These are phyloP conservation scores for Ctenodactylus gundi DNA, from an alignment of 2,113 vertebrate genomes.

Conservation along the genomic window DNA sequence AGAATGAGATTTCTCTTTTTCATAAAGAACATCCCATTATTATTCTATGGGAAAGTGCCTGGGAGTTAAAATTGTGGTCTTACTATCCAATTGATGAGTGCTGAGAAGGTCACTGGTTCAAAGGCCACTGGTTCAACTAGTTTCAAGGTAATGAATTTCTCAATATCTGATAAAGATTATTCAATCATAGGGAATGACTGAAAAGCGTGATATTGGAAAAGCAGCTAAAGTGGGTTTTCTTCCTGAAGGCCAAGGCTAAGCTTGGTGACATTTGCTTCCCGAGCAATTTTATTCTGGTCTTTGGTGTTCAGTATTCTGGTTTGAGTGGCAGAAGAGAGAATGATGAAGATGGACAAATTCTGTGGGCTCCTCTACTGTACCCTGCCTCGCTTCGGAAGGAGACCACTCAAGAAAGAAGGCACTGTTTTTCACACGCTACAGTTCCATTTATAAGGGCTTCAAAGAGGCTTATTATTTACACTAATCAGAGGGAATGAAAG, in stretches of 20 bases:
- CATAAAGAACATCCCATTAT: not conserved
- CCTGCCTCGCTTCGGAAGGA: too few species aligned
- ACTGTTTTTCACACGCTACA: not conserved
- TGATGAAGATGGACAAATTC: not conserved
- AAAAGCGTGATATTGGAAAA: slow-evolving; percentile 34
- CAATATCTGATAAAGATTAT: slow-evolving; percentile 41
- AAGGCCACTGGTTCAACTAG: not conserved
- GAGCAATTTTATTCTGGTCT: not conserved
- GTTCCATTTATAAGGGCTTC: not conserved
- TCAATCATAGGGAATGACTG: slow-evolving; percentile 27
- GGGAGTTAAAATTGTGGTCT: slow-evolving; percentile 45
- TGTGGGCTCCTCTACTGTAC: not conserved
- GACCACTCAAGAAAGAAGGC: not conserved
- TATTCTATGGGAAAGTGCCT: slow-evolving; percentile 44
- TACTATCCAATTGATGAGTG: not conserved
- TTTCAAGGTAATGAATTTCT: slow-evolving; percentile 42
- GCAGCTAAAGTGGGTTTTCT: not conserved
- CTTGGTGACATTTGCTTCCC: not conserved
- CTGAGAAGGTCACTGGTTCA: not conserved
- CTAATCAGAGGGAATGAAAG: not conserved
- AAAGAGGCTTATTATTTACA: not conserved
- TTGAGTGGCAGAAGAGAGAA: not conserved
- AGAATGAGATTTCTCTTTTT: slow-evolving; percentile 30
- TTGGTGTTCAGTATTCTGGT: not conserved
- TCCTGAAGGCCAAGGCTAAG: slow-evolving; percentile 13